Conservation (phyloP, 2,797 vertebrate genomes). For the Gallinago solitaria region DNA sequence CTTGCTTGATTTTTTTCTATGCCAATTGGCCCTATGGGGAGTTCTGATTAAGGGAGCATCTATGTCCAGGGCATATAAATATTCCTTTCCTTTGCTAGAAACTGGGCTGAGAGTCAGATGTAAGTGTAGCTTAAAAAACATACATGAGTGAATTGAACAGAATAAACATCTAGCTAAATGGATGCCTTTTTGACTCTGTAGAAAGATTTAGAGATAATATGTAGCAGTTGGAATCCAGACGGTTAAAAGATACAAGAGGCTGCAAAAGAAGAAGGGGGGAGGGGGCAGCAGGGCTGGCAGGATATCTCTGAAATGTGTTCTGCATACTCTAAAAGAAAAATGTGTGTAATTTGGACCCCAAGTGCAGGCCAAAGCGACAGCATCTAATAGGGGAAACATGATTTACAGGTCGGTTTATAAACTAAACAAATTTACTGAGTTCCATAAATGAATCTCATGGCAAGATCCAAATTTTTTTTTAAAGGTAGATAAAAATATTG, state of each 20-base stretch:
- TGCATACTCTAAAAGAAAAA: constrained; percentile 74
- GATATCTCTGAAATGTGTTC: constrained; percentile 70
- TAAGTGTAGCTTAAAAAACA: constrained; percentile 25
- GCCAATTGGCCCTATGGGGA: neutral
- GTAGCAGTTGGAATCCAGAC: neutral
- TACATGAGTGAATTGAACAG: neutral
- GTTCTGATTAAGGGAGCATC: neutral
- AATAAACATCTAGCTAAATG: constrained; percentile 25
- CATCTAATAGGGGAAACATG: constrained; percentile 76
- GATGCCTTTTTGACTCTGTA: constrained; percentile 4
- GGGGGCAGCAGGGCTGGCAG: neutral
- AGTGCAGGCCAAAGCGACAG: constrained; percentile 63
- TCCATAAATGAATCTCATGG: constrained; percentile 76
- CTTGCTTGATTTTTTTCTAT: neutral
- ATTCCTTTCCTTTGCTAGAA: constrained; percentile 10
- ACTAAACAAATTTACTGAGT: constrained; percentile 78
- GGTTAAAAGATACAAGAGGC: constrained; percentile 40
- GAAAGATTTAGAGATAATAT: constrained; percentile 44
- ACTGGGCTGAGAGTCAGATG: neutral
- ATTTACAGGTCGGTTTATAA: constrained; percentile 78
- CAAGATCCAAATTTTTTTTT: constrained; percentile 72
- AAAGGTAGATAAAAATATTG: constrained; percentile 74
- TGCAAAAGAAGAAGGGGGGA: constrained; percentile 34
- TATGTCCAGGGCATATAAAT: neutral
- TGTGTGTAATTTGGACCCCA: constrained; percentile 75